Evolutionary conservation across 2,113 vertebrate genomes (phyloP).

Genomic region (Platysternon megacephalum): DNA sequence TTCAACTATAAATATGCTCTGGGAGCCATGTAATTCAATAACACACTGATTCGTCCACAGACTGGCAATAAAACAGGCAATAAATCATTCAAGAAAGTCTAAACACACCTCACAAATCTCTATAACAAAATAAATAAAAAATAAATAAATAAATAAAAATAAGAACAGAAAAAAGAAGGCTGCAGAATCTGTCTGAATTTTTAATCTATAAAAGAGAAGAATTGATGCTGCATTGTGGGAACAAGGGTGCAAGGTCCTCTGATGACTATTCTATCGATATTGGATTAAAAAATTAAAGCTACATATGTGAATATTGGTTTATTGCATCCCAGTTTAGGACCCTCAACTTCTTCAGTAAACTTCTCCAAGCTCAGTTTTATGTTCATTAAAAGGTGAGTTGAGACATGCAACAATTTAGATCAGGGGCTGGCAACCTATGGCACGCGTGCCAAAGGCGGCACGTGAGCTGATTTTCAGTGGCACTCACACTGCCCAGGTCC

Average conservation of each 20-base stretch:
- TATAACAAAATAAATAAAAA: background rate
- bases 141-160: background rate
- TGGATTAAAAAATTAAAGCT: background rate
- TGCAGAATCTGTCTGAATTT: background rate
- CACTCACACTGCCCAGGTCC: no score
- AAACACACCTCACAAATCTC: background rate
- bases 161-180: background rate
- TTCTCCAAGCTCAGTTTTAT: background rate
- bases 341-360: background rate
- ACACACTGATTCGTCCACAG: background rate
- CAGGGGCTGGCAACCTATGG: no score
- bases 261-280: background rate
- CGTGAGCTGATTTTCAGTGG: no score
- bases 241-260: accelerated
- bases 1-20: background rate
- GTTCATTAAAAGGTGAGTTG: background rate
- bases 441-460: no score
- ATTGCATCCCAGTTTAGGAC: background rate
- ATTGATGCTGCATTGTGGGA: background rate
- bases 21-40: background rate
- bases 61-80: constrained; percentile 6
- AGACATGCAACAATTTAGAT: background rate
- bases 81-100: background rate
- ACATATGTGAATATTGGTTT: background rate
- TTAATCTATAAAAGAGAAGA: background rate